phyloP scores from a whole-genome alignment of 2,113 vertebrate genomes.

The Lepus europaeus region DNA sequence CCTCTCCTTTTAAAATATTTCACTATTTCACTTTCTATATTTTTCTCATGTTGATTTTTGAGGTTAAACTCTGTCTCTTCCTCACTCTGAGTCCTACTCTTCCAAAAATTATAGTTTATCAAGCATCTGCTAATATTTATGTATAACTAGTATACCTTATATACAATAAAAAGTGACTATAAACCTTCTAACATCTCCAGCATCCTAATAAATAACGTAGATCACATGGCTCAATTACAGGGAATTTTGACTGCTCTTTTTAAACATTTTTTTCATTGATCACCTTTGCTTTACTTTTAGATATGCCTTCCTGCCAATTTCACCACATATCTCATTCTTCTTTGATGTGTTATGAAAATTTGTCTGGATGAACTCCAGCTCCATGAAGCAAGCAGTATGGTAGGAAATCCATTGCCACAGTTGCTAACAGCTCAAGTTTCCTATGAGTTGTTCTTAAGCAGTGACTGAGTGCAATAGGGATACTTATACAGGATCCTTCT shows the following conservation, averaged over 20 bases:
- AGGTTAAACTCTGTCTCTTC: not conserved
- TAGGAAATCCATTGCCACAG: not conserved
- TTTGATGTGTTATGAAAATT: not conserved
- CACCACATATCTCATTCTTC: not conserved
- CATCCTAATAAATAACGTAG: not conserved
- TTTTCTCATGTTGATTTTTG: not conserved
- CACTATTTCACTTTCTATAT: not conserved
- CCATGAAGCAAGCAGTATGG: not conserved
- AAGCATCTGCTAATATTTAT: not conserved
- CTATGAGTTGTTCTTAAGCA: not conserved
- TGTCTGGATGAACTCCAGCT: not conserved
- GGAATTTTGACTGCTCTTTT: not conserved
- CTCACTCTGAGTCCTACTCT: not conserved
- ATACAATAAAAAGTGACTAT: not conserved
- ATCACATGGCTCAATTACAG: not conserved
- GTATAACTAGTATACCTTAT: not conserved
- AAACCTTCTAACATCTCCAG: not conserved
- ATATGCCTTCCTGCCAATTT: not conserved
- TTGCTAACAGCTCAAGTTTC: not conserved
- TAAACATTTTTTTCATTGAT: not conserved
- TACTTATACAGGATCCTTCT: not conserved
- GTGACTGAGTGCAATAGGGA: not conserved
- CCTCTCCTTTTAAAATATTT: not conserved
- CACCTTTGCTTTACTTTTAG: not conserved
- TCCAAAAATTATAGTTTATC: not conserved